Conservation (phyloP, 2,888 invertebrate species). For the Diaprepes abbreviatus region DNA sequence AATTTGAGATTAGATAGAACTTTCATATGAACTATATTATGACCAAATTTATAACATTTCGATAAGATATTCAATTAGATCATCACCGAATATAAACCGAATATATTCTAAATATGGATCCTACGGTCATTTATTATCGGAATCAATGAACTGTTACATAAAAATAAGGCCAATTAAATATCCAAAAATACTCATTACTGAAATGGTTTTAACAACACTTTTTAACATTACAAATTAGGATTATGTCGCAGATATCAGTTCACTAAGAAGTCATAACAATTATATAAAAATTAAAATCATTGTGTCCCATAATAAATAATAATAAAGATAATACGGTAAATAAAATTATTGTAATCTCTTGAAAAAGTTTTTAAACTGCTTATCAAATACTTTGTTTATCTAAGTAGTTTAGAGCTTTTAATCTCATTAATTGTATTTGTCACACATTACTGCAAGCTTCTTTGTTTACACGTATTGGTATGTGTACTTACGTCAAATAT, state of each 20-base stretch:
- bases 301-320: neutral
- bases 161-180: constrained; percentile 21
- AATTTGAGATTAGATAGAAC: too few species aligned
- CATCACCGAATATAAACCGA: neutral
- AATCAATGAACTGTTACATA: constrained; percentile 17
- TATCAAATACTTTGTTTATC: constrained; percentile 10
- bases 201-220: constrained; percentile 13
- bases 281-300: constrained; percentile 17
- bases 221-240: neutral
- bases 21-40: too few species aligned
- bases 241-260: neutral
- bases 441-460: neutral
- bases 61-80: neutral
- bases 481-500: neutral
- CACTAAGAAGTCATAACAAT: constrained; percentile 16
- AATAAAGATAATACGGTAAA: neutral
- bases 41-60: too few species aligned
- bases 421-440: constrained; percentile 4
- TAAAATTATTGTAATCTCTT: neutral
- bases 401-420: neutral
- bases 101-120: neutral
- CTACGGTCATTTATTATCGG: neutral
- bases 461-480: neutral
- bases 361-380: neutral
- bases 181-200: constrained; percentile 13